phyloP scores from a whole-genome alignment of 2,113 vertebrate genomes.

The Pterocles burchelli region DNA sequence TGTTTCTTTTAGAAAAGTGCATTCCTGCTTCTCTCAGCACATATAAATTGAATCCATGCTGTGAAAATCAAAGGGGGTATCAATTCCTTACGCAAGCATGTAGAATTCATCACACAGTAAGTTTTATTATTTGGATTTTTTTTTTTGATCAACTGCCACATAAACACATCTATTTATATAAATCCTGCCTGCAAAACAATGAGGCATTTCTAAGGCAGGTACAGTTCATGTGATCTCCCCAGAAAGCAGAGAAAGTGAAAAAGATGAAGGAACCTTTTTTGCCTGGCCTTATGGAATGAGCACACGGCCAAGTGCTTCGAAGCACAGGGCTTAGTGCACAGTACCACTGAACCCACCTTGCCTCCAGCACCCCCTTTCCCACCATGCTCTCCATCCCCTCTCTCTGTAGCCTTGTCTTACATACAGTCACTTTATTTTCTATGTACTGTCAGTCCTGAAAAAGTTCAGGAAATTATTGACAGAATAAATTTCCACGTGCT shows the following conservation, averaged over 20 bases:
- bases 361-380: background rate
- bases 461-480: background rate
- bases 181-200: background rate
- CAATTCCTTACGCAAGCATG: background rate
- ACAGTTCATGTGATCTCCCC: background rate
- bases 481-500: background rate
- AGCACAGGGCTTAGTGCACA: background rate
- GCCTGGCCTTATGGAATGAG: background rate
- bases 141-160: conserved; percentile 1
- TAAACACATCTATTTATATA: background rate
- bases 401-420: background rate
- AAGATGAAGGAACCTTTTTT: background rate
- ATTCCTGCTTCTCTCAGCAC: conserved; percentile 16
- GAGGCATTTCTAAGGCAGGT: background rate
- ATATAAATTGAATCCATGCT: conserved; percentile 25
- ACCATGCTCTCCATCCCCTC: background rate
- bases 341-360: background rate
- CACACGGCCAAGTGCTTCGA: background rate
- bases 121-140: background rate
- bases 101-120: background rate
- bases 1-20: background rate
- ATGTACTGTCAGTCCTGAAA: background rate
- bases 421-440: background rate
- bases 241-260: background rate
- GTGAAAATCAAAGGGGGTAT: conserved; percentile 42